Base-by-base conservation (phyloP, 2,888 invertebrate genomes). In the Prionchulus punctatus region DNA sequence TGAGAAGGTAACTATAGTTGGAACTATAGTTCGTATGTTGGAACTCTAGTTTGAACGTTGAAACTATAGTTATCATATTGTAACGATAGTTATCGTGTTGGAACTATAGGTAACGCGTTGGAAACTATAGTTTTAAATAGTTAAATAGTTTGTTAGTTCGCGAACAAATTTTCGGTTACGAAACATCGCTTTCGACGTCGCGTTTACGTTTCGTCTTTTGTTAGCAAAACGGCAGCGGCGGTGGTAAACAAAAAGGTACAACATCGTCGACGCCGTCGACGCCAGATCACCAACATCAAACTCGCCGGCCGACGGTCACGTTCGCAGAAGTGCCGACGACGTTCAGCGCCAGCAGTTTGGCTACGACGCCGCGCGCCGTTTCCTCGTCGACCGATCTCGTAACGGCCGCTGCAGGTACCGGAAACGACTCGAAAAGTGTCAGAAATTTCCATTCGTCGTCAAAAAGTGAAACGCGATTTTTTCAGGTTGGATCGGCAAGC, bases 1-100 rank as follows among this genome's bases (percentile, higher is more conserved):
- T 18, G n/a, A 7, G 18, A 36, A 53, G 27, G 56, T 56, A 56
- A 43, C 50, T 7, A 12, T 45, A 4, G 47, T 4, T 12, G 47
- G 12, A 4, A 12, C 12, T 4, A n/a, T n/a, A n/a, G n/a, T n/a
- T n/a, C n/a, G n/a, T n/a, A n/a, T n/a, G n/a, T n/a, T n/a, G n/a
- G n/a, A n/a, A n/a, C n/a, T n/a, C n/a, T n/a, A n/a, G n/a, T n/a
- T n/a, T n/a, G n/a, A n/a, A n/a, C n/a, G n/a, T n/a, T n/a, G n/a
- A n/a, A n/a, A n/a, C n/a, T n/a, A n/a, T n/a, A n/a, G n/a, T n/a
- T n/a, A n/a, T n/a, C n/a, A n/a, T n/a, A n/a, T n/a, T n/a, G n/a
- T n/a, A n/a, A n/a, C n/a, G n/a, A n/a, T n/a, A n/a, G n/a, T n/a
- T n/a, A n/a, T n/a, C n/a, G n/a, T n/a, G n/a, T n/a, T n/a, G n/a